Evolutionary conservation across 1,140 invertebrate species (phyloP).

Genomic region (Diorhabda sublineata): DNA sequence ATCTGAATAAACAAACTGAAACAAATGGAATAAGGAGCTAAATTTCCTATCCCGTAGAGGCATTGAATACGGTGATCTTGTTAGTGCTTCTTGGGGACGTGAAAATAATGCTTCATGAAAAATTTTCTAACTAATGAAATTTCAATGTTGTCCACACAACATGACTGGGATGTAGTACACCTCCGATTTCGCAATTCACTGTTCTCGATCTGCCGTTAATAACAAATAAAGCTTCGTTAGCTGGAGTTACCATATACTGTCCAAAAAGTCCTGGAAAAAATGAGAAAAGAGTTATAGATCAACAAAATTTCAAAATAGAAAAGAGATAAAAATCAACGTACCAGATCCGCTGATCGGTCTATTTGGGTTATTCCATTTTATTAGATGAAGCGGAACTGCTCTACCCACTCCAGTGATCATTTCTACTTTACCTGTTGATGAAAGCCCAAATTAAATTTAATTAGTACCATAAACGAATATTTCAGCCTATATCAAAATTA

Average conservation of each 20-base stretch:
- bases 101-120: neutral
- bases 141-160: constrained; percentile 63
- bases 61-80: neutral
- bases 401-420: constrained; percentile 72
- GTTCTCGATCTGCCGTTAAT: constrained; percentile 69
- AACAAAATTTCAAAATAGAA: too few species aligned
- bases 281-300: too few species aligned
- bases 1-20: too few species aligned
- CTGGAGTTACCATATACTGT: constrained; percentile 70
- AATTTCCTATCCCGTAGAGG: too few species aligned
- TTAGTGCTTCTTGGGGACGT: neutral
- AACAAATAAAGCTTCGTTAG: constrained; percentile 68
- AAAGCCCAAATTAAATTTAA: neutral
- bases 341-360: constrained; percentile 65
- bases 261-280: constrained; percentile 62
- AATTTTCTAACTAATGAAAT: constrained; percentile 42
- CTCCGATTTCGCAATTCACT: constrained; percentile 75
- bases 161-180: constrained; percentile 60
- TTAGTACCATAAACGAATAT: neutral
- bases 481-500: too few species aligned
- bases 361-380: constrained; percentile 65
- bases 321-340: constrained; percentile 6
- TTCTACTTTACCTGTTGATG: constrained; percentile 67
- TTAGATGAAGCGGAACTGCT: constrained; percentile 54
- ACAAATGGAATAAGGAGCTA: too few species aligned